Evolutionary conservation across 2,888 invertebrate species (phyloP).

Genomic region (Antheraea assamensis): DNA sequence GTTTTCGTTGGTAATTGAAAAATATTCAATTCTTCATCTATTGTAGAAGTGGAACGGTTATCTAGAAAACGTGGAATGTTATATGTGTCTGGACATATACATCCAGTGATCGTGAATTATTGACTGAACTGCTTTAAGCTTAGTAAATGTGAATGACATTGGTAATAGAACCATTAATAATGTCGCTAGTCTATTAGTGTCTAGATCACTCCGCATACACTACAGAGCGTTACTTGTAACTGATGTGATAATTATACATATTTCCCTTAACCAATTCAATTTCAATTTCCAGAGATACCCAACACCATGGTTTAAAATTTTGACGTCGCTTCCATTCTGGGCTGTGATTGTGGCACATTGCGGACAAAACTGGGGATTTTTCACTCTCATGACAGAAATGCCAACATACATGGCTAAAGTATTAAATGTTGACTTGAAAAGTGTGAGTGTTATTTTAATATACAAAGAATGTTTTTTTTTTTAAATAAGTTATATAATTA

Average conservation of each 20-base stretch:
- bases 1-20: too few species aligned
- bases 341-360: conserved; percentile 78
- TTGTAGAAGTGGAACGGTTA: not conserved
- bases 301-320: conserved; percentile 80
- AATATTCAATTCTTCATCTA: too few species aligned
- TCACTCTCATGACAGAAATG: conserved; percentile 84
- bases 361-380: conserved; percentile 86
- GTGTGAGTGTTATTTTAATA: conserved; percentile 48
- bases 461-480: too few species aligned
- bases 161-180: not conserved
- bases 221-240: not conserved
- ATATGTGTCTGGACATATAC: not conserved
- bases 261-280: not conserved
- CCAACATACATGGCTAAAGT: conserved; percentile 84
- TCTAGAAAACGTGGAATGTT: not conserved
- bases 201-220: not conserved
- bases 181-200: not conserved
- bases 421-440: conserved; percentile 77
- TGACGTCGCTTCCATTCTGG: conserved; percentile 81
- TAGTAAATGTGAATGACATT: not conserved
- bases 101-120: not conserved
- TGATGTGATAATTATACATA: not conserved
- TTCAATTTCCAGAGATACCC: conserved; percentile 32
- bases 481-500: not conserved
- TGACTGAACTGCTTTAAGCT: not conserved